Conservation (phyloP, 2,797 vertebrate species). For the Lerista edwardsae region DNA sequence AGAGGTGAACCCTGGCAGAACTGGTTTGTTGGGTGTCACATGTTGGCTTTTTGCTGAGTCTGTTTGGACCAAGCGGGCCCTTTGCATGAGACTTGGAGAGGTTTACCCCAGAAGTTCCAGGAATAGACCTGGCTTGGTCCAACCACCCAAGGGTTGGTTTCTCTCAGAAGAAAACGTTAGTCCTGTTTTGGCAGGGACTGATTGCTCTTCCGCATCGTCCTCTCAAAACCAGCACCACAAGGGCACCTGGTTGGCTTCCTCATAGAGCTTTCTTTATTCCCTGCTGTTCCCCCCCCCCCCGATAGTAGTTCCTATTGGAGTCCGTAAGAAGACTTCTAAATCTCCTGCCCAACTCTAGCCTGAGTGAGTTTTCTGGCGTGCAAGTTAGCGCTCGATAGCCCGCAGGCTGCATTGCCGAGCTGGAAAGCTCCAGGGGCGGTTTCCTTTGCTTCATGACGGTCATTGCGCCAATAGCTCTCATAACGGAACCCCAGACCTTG, state of each 20-base stretch:
- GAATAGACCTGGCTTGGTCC: slow-evolving; percentile 19
- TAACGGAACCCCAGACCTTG: slow-evolving; percentile 39
- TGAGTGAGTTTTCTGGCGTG: accelerated
- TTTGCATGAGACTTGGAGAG: neutral
- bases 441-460: slow-evolving; percentile 20
- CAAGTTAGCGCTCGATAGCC: accelerated
- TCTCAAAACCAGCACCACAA: neutral
- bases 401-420: accelerated
- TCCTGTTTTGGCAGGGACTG: too few species aligned
- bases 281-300: too few species aligned
- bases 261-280: neutral
- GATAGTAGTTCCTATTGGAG: neutral
- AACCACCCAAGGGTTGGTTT: slow-evolving; percentile 16
- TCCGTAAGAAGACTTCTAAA: neutral
- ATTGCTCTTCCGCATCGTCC: neutral
- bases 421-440: slow-evolving; percentile 42
- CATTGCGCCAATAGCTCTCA: slow-evolving; percentile 25
- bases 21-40: neutral
- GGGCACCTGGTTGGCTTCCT: neutral
- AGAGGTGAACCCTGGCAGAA: neutral
- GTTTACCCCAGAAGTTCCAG: neutral
- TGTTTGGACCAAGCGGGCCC: neutral
- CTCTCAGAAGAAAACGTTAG: slow-evolving; percentile 1
- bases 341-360: neutral
- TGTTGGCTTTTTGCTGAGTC: neutral